A percentile compares a stretch with the other conserved stretches of the same genome.
Evolutionary conservation across 2,888 invertebrate genomes (phyloP).

Genomic region (Melolontha melolontha): DNA sequence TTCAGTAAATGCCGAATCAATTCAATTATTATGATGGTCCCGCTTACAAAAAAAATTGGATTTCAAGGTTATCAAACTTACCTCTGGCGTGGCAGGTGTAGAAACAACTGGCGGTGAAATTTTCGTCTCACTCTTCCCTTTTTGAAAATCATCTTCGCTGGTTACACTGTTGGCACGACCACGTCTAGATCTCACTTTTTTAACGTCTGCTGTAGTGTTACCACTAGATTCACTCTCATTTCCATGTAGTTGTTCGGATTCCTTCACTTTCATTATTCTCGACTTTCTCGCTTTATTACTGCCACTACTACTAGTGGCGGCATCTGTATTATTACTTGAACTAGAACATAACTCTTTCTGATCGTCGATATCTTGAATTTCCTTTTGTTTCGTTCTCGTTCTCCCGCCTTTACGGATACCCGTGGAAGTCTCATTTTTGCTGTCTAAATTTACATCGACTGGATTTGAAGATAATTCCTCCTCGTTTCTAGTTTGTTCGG

Average conservation of each 20-base stretch:
- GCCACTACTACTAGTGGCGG: too few species aligned
- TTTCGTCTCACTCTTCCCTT: slow-evolving; percentile 2
- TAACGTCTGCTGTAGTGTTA: not conserved
- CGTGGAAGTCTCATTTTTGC: not conserved
- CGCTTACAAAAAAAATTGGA: too few species aligned
- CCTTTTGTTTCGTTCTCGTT: not conserved
- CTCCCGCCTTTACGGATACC: not conserved
- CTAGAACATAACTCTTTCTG: too few species aligned
- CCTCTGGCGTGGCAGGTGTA: slow-evolving; percentile 28
- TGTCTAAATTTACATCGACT: not conserved
- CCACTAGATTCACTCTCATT: not conserved
- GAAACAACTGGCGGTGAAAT: not conserved
- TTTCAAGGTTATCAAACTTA: not conserved
- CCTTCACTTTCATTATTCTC: not conserved
- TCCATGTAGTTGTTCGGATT: not conserved
- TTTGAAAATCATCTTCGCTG: slow-evolving; percentile 39
- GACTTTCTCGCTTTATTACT: not conserved
- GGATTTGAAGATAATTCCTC: not conserved
- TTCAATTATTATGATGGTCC: too few species aligned
- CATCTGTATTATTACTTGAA: not conserved
- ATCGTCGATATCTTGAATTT: too few species aligned
- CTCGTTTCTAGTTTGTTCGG: not conserved
- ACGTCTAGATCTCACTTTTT: not conserved
- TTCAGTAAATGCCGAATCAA: too few species aligned
- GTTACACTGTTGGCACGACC: slow-evolving; percentile 12